Conservation (phyloP, 2,888 invertebrate genomes). For the Neoascia interrupta region DNA sequence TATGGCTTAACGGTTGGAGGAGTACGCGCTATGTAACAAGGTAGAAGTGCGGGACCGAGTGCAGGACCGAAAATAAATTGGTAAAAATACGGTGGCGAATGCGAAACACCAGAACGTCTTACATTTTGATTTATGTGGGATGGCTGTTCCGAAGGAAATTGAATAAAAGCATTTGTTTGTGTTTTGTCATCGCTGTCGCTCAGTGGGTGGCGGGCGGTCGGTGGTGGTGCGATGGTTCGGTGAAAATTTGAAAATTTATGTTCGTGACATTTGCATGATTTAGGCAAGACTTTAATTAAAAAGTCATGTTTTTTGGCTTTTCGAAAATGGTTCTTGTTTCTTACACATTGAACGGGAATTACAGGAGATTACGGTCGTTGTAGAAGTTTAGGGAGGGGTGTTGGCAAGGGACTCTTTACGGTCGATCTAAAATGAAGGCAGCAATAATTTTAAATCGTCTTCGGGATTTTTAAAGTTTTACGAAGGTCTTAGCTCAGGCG, state of each 20-base stretch:
- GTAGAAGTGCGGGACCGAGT: neutral
- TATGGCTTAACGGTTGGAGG: constrained; percentile 2
- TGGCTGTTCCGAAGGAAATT: constrained; percentile 54
- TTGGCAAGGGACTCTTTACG: too few species aligned
- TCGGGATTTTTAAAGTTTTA: too few species aligned
- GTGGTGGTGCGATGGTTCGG: neutral
- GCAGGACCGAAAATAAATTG: constrained; percentile 54
- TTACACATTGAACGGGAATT: constrained; percentile 10
- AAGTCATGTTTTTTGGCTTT: constrained; percentile 40
- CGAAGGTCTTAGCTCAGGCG: too few species aligned
- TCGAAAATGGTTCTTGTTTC: constrained; percentile 21
- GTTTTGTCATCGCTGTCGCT: constrained; percentile 29
- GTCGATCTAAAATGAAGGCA: too few species aligned
- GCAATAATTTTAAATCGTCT: too few species aligned
- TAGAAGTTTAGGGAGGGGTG: too few species aligned
- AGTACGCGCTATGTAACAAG: too few species aligned
- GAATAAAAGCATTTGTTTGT: constrained; percentile 64
- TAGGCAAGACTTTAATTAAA: constrained; percentile 65
- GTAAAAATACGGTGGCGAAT: constrained; percentile 56
- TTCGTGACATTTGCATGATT: constrained; percentile 68
- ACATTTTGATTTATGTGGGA: constrained; percentile 63
- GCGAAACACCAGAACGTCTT: constrained; percentile 56
- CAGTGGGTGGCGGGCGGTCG: constrained; percentile 25
- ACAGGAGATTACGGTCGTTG: neutral
- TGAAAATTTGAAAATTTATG: constrained; percentile 59